Evolutionary conservation across 2,888 invertebrate genomes (phyloP).

Genomic region (Eristalis arbustorum): DNA sequence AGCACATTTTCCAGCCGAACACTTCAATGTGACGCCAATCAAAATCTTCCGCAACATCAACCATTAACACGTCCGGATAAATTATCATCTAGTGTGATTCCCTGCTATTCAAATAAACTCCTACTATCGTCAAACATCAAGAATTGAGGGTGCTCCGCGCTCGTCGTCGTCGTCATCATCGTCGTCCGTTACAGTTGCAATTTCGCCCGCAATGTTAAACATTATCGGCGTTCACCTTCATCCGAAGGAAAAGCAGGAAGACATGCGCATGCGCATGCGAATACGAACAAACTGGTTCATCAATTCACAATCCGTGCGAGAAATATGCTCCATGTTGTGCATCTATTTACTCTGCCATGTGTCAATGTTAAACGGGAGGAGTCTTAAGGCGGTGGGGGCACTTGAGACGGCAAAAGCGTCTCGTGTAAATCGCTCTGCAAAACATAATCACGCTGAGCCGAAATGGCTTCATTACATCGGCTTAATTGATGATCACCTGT

Average conservation of each 20-base stretch:
- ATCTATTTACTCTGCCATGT: constrained; percentile 57
- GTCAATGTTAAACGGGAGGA: constrained; percentile 58
- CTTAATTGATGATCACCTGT: constrained; percentile 69
- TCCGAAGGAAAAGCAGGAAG: constrained; percentile 39
- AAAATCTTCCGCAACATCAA: not conserved
- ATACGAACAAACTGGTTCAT: constrained; percentile 53
- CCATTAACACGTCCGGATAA: constrained; percentile 31
- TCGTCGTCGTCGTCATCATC: not conserved
- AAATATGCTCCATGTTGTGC: constrained; percentile 51
- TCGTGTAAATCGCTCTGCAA: constrained; percentile 56
- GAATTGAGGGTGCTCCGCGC: constrained; percentile 42
- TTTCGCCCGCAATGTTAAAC: constrained; percentile 46
- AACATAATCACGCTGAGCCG: constrained; percentile 70
- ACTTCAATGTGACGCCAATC: constrained; percentile 1
- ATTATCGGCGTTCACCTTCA: constrained; percentile 56
- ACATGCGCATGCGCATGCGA: constrained; percentile 3
- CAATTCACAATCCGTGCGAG: constrained; percentile 9
- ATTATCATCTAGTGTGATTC: constrained; percentile 12
- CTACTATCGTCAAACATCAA: constrained; percentile 6
- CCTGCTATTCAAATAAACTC: constrained; percentile 7
- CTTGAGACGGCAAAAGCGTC: constrained; percentile 24
- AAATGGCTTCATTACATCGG: constrained; percentile 71
- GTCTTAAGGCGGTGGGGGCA: not conserved
- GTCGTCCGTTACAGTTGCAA: constrained; percentile 43
- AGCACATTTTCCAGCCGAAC: not conserved